Conservation (phyloP, 2,888 invertebrate species). For the Cyclophora punctaria region DNA sequence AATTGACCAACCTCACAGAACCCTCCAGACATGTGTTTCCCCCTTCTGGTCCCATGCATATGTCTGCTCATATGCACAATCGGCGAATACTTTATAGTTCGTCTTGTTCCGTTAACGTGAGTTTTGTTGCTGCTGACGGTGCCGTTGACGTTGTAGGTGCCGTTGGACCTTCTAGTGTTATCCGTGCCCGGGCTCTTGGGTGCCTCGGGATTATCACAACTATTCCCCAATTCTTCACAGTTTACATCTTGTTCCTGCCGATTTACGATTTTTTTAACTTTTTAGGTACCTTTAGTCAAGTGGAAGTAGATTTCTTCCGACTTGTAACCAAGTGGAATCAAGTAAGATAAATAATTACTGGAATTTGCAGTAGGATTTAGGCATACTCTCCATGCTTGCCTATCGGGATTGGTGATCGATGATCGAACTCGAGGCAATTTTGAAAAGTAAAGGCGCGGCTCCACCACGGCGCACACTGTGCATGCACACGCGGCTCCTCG, state of each 20-base stretch:
- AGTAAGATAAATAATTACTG: neutral
- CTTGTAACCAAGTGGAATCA: too few relatives aligned
- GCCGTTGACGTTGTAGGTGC: too few relatives aligned
- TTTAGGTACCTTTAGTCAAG: too few relatives aligned
- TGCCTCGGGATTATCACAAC: slow-evolving; percentile 19
- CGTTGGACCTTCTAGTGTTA: slow-evolving; percentile 11
- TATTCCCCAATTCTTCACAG: slow-evolving; percentile 46
- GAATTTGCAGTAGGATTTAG: neutral
- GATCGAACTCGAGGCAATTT: neutral
- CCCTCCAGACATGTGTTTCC: slow-evolving; percentile 37
- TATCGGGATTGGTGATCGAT: neutral
- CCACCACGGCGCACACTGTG: too few relatives aligned
- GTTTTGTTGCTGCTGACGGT: too few relatives aligned
- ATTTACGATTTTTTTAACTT: too few relatives aligned
- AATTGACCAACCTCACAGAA: slow-evolving; percentile 51
- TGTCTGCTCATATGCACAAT: slow-evolving; percentile 33
- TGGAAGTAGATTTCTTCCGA: too few relatives aligned
- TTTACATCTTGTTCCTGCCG: slow-evolving; percentile 43
- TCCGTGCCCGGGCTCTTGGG: slow-evolving; percentile 3
- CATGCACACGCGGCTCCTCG: too few relatives aligned
- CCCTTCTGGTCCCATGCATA: slow-evolving; percentile 17
- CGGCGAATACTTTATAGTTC: too few relatives aligned
- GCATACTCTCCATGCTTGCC: neutral
- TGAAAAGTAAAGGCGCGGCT: too few relatives aligned
- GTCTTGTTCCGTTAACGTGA: too few relatives aligned